phyloP scores from a whole-genome alignment of 2,888 invertebrate genomes.

The Agrochola circellaris region DNA sequence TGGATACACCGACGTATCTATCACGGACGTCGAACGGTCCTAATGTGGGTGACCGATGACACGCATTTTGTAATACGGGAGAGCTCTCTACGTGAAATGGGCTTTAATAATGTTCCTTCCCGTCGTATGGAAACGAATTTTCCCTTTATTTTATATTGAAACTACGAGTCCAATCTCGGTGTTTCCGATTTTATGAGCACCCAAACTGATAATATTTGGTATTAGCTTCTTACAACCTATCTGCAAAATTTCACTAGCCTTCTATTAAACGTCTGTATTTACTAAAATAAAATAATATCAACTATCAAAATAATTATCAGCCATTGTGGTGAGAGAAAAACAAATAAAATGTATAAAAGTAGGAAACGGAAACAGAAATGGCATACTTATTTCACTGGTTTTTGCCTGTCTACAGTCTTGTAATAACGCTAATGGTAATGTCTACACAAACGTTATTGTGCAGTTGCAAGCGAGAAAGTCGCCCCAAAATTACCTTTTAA shows the following conservation, averaged over 20 bases:
- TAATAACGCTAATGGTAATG: conserved; percentile 64
- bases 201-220: conserved; percentile 27
- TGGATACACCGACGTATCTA: conserved; percentile 67
- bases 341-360: conserved; percentile 25
- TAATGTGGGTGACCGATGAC: conserved; percentile 71
- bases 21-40: conserved; percentile 62
- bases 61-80: conserved; percentile 66
- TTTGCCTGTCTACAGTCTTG: conserved; percentile 46
- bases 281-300: neutral
- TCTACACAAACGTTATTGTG: conserved; percentile 51
- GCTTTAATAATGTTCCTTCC: conserved; percentile 62
- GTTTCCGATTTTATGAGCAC: conserved; percentile 49
- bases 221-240: conserved; percentile 21
- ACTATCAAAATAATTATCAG: conserved; percentile 12
- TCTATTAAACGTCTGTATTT: too few relatives aligned
- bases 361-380: conserved; percentile 27
- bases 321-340: conserved; percentile 17
- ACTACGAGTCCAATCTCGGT: conserved; percentile 38
- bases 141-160: conserved; percentile 59
- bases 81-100: conserved; percentile 65
- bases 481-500: conserved; percentile 52
- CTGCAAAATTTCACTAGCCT: conserved; percentile 9
- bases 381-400: conserved; percentile 43
- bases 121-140: conserved; percentile 49
- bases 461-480: conserved; percentile 55